Evolutionary conservation across 2,888 invertebrate genomes (phyloP), one percentile per base, ranked within the genome.

Genomic region (Iselma pallidipennis): DNA sequence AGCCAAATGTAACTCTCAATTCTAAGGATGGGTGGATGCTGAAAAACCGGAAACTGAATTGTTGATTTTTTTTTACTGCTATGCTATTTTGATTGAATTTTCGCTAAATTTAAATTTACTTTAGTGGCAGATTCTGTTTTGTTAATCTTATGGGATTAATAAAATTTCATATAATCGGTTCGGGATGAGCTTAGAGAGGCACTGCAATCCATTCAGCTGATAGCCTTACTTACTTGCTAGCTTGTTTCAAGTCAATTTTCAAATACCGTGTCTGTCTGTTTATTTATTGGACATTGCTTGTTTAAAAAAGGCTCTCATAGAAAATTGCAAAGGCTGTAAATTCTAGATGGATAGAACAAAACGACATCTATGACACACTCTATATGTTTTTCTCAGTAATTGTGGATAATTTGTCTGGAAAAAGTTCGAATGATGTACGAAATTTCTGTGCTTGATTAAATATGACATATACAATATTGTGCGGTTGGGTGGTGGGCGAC

Each of bases 1-100:
- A 29, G 31, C 31, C 56, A 50, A 28, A 48, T 21, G 45, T 58
- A 33, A 53, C 25, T 42, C 21, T 19, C 42, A 42, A 42, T 42
- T 19, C 42, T 19, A 10, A 37, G n/a, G 14, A 19, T 42, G 4
- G 19, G 7, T 16, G 2, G 6, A 9, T 9, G n/a, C n/a, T n/a
- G n/a, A 42, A 42, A 2, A 42, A 42, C 21, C 42, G 21, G 19
- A 23, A 45, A 45, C 12, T 16, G 45, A 45, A 45, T 45, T 45
- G 45, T 45, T 23, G 45, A 21, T 19, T 19, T 42, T 19, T 42
- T n/a, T 45, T 23, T 23, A 12, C 10, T n/a, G 12, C 23, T 45
- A 23, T 23, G 45, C 5, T 45, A 45, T 23, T 45, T 45, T 45
- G 45, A 45, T 45, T 45, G 45, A n/a, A 45, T 45, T 45, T 21